Conservation (phyloP, 2,113 vertebrate genomes). For the Ailuropoda melanoleuca region DNA sequence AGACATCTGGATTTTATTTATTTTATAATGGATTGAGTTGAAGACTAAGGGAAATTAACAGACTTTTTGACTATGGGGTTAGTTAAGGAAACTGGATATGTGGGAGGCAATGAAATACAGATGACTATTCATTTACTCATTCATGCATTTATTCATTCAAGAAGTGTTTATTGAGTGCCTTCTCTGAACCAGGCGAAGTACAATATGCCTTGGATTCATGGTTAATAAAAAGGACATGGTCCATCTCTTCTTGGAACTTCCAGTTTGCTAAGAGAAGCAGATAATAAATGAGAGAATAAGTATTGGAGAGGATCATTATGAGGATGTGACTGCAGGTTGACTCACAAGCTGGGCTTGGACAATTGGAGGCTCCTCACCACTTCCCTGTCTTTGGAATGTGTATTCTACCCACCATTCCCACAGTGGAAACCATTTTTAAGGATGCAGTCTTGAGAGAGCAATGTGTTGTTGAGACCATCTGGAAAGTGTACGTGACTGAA, state of each 20-base stretch:
- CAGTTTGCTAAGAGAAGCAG: background rate
- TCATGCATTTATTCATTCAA: background rate
- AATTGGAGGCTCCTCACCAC: background rate
- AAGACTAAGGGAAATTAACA: background rate
- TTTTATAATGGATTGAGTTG: background rate
- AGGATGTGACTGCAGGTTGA: background rate
- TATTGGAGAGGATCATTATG: background rate
- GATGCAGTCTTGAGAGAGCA: background rate
- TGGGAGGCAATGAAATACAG: background rate
- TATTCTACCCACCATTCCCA: background rate
- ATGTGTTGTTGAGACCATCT: background rate
- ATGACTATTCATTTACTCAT: background rate
- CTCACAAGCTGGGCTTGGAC: background rate
- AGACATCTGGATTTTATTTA: slow-evolving; percentile 12
- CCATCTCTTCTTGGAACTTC: background rate
- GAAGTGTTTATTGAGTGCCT: background rate
- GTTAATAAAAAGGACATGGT: background rate
- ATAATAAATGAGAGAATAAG: background rate
- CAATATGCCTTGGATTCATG: background rate
- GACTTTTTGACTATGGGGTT: background rate
- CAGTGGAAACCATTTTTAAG: background rate
- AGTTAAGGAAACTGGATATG: slow-evolving; percentile 22
- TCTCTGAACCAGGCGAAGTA: background rate
- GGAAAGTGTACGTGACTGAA: background rate
- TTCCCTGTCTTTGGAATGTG: background rate